These are phyloP conservation scores for Euzophera pinguis DNA, from an alignment of 2,888 invertebrate species.

Conservation along the genomic window DNA sequence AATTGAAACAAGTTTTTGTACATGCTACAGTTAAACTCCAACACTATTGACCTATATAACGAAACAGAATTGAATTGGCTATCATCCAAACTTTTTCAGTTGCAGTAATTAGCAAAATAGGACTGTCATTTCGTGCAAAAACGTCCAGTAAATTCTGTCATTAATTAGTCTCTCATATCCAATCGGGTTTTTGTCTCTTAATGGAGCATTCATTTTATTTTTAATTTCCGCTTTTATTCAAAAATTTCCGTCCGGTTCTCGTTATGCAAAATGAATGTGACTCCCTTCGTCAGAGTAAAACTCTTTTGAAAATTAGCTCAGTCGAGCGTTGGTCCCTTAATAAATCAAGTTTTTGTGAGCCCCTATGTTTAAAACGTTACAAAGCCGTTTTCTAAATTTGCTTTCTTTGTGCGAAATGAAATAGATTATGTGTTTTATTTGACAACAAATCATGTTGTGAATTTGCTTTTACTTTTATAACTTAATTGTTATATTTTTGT, in stretches of 20 bases:
- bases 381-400: conserved; percentile 13
- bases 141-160: conserved; percentile 18
- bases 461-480: background rate
- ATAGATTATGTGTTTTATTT: conserved; percentile 6
- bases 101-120: conserved; percentile 7
- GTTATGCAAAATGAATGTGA: conserved; percentile 43
- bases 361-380: conserved; percentile 26
- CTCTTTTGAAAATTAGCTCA: conserved; percentile 55
- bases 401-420: conserved; percentile 8
- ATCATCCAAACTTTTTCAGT: conserved; percentile 11
- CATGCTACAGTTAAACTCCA: background rate
- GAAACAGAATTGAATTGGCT: conserved; percentile 8
- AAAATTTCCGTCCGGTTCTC: conserved; percentile 35
- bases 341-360: conserved; percentile 53
- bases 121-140: conserved; percentile 17
- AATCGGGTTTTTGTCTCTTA: conserved; percentile 43
- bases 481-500: too few relatives aligned
- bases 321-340: conserved; percentile 42
- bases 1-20: conserved; percentile 3
- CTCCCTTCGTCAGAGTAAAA: conserved; percentile 37
- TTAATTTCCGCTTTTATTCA: conserved; percentile 42
- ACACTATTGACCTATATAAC: conserved; percentile 6
- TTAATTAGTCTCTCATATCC: conserved; percentile 37
- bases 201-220: conserved; percentile 45
- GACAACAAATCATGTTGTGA: background rate